Conservation (phyloP, 1,140 invertebrate species). For the Sycophila sp. region DNA sequence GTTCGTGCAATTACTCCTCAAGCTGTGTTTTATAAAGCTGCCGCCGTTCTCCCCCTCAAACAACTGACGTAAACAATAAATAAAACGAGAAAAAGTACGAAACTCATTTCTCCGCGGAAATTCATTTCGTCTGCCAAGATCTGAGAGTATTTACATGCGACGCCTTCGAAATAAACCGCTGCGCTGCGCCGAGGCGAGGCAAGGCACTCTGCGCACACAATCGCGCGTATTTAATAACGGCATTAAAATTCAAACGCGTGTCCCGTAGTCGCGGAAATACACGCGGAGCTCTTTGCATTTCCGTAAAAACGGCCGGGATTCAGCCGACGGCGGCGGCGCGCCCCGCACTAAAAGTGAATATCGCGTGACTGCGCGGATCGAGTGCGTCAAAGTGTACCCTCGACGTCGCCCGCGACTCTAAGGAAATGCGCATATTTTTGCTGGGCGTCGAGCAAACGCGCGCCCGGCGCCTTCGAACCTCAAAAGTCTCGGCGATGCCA, state of each 20-base stretch:
- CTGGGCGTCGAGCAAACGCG: neutral
- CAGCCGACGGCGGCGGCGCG: no score
- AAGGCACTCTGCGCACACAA: no score
- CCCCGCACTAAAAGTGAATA: constrained; percentile 12
- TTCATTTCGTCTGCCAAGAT: no score
- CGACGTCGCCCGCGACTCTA: neutral
- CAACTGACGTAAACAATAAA: neutral
- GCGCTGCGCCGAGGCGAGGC: no score
- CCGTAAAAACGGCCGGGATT: neutral
- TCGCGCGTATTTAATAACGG: neutral
- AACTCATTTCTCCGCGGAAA: no score
- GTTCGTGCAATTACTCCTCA: no score
- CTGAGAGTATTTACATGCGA: no score
- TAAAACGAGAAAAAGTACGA: neutral
- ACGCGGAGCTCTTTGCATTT: neutral
- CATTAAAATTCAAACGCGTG: constrained; percentile 12
- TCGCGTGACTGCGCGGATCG: neutral
- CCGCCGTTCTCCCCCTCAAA: no score
- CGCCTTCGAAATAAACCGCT: no score
- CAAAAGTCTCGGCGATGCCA: no score
- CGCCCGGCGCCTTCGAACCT: no score
- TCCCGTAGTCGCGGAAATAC: neutral
- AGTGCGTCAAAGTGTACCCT: neutral
- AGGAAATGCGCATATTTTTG: constrained; percentile 9
- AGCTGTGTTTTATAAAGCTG: no score